Evolutionary conservation across 1,140 invertebrate genomes (phyloP), one percentile per base, ranked within the genome.

Genomic region (Ostrea edulis): DNA sequence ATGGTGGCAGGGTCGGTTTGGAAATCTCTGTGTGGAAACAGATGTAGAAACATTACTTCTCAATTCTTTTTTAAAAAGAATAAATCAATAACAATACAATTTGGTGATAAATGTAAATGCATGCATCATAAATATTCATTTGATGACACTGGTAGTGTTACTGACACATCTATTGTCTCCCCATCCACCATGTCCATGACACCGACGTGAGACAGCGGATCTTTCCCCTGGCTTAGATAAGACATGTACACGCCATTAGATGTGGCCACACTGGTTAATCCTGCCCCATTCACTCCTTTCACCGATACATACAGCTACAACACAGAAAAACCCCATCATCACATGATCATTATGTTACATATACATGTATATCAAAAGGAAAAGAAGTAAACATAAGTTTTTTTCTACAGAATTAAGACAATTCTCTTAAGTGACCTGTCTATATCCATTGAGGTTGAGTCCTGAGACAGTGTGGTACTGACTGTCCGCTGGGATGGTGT

Each of bases 221-320:
- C 52, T 17, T 88, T 55, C 22, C 92, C 91, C 25, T 92, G 91
- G 44, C 91, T 92, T 11, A 93, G 87, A 68, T 92, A 92, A 9
- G 91, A 92, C 25, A 93, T 85, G 85, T 91, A 91, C 2, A 93
- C 88, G 12, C 92, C 92, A 88, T 93, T 92, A 7, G 91, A 92
- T 77, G 90, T 90, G 14, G 89, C 71, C 20, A 89, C 87, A 53
- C 90, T 92, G 2, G 85, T 85, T 3, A 90, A 52, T 12, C 90
- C 91, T 5, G 92, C 92, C 14, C 85, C 90, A 85, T 92, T 92
- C n/a, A 85, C 89, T 17, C 87, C 92, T 65, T 91, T 92, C 0
- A 93, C 85, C 0, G 90, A 92, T 12, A 90, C 92, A 88, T 90
- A 93, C 7, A 93, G 85, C 91, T 92, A 85, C 84, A 85, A 83